Percentiles rank a stretch among this genome's conserved stretches.
These are phyloP conservation scores for Tringa solitaria DNA, from an alignment of 2,113 vertebrate species.

Conservation along the genomic window DNA sequence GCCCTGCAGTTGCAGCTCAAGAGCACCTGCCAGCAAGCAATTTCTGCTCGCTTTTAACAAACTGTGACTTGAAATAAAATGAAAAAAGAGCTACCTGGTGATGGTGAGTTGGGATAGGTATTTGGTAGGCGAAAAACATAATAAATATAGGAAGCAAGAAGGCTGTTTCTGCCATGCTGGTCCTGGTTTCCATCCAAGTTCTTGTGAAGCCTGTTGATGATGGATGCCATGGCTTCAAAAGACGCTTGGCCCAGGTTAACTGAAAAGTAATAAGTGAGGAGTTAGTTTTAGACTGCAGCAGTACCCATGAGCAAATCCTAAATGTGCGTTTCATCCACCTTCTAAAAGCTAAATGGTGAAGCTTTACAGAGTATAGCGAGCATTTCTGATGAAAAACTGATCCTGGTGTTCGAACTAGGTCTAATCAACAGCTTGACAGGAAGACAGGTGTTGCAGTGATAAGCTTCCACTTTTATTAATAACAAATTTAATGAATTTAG, in stretches of 20 bases:
- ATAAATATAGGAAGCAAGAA: conserved; percentile 96
- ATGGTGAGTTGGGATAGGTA: conserved; percentile 90
- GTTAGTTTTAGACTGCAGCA: not conserved
- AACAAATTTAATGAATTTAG: not conserved
- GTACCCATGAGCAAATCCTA: not conserved
- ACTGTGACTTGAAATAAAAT: not conserved
- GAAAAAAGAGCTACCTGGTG: conserved; percentile 80
- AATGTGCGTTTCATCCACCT: not conserved
- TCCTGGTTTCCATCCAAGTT: conserved; percentile 96
- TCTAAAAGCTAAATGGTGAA: not conserved
- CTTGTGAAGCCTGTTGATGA: conserved; percentile 96
- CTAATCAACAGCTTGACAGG: not conserved
- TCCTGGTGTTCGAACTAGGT: not conserved
- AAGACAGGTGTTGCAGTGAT: not conserved
- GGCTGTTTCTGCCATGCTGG: conserved; percentile 94
- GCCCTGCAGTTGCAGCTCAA: not conserved
- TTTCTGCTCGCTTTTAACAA: not conserved
- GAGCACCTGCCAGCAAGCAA: not conserved
- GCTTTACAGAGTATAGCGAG: not conserved
- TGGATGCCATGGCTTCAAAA: conserved; percentile 96
- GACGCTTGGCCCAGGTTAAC: conserved; percentile 97
- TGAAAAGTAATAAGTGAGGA: conserved; percentile 58
- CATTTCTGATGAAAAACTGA: not conserved
- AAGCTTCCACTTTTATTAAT: not conserved
- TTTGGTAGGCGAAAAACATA: conserved; percentile 96